Percentiles rank a stretch among this genome's conserved stretches.
Conservation (phyloP, 2,797 vertebrate genomes). For the Myotis pilosus region DNA sequence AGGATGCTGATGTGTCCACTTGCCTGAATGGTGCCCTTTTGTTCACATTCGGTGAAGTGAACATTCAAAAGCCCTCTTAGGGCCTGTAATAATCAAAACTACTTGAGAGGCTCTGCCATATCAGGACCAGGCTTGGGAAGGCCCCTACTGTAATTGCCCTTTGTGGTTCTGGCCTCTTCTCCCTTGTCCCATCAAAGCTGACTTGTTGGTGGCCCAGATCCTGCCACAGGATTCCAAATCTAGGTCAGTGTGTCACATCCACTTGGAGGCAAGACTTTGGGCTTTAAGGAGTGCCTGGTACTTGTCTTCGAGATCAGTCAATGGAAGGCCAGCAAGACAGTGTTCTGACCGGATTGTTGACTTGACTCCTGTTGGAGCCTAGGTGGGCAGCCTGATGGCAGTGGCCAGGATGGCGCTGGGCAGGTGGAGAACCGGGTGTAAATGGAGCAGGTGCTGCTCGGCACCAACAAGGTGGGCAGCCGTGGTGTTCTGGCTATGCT, state of each 20-base stretch:
- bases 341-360: background rate
- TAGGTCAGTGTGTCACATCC: constrained; percentile 69
- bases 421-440: background rate
- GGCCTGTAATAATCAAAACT: rapidly evolving
- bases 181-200: background rate
- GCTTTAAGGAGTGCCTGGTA: background rate
- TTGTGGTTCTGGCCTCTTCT: rapidly evolving
- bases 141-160: rapidly evolving
- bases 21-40: too few relatives aligned
- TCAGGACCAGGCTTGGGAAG: background rate
- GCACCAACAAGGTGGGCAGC: rapidly evolving
- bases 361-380: background rate
- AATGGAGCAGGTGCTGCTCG: rapidly evolving
- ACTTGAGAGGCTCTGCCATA: background rate
- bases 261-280: background rate
- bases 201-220: background rate
- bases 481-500: rapidly evolving
- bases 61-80: rapidly evolving
- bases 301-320: background rate
- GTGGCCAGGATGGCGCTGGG: background rate
- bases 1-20: background rate
- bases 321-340: too few relatives aligned
- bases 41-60: background rate
- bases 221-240: constrained; percentile 30
- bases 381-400: background rate